phyloP scores from a whole-genome alignment of 2,888 invertebrate genomes.

The Stenurella melanura region DNA sequence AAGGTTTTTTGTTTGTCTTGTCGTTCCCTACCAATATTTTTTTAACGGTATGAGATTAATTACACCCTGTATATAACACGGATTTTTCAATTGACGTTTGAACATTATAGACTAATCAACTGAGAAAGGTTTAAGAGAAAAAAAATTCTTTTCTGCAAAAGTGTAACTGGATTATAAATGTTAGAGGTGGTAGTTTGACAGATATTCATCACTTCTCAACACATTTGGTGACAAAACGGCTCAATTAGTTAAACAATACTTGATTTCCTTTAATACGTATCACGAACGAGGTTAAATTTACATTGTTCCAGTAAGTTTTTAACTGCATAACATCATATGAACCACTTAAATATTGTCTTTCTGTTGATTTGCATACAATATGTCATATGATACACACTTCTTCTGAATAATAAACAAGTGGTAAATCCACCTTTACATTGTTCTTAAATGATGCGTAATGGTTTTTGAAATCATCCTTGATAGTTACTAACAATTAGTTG shows the following conservation, averaged over 20 bases:
- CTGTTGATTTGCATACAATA: conserved; percentile 52
- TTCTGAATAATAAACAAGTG: conserved; percentile 47
- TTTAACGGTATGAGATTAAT: no score
- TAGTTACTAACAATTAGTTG: background rate
- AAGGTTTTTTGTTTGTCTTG: no score
- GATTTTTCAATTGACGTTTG: no score
- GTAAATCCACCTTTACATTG: conserved; percentile 52
- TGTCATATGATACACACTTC: conserved; percentile 42
- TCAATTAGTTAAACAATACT: background rate
- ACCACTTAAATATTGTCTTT: conserved; percentile 42
- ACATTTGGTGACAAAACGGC: background rate
- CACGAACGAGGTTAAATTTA: conserved; percentile 18
- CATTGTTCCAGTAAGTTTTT: conserved; percentile 8
- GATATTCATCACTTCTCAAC: no score
- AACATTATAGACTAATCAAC: no score
- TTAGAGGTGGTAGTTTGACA: no score
- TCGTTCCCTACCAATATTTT: no score
- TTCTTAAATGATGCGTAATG: conserved; percentile 49
- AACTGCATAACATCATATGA: conserved; percentile 44
- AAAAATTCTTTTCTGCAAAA: no score
- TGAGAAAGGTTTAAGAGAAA: no score
- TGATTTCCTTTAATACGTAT: background rate
- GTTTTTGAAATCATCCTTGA: conserved; percentile 42
- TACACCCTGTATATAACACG: no score
- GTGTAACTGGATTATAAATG: background rate